These are phyloP conservation scores for Danaus chrysippus DNA, from an alignment of 2,888 invertebrate species.

Conservation along the genomic window DNA sequence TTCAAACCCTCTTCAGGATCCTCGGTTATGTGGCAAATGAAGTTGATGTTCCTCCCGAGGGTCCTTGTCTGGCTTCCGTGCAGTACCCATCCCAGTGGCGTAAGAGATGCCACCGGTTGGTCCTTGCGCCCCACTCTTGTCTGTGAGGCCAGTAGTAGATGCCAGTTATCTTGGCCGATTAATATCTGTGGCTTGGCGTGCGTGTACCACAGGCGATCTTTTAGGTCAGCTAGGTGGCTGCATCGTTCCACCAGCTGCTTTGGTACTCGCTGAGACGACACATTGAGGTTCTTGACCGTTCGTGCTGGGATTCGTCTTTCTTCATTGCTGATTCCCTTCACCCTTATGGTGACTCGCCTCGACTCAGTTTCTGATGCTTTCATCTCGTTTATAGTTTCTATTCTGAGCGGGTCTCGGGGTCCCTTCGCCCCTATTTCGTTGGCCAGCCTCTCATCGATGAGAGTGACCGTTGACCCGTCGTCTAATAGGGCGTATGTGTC, in stretches of 20 bases:
- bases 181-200: background rate
- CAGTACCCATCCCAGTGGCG: background rate
- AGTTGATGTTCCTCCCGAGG: background rate
- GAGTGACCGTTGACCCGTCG: no score
- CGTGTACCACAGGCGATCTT: background rate
- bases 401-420: no score
- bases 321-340: background rate
- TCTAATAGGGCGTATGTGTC: no score
- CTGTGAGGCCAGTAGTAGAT: background rate
- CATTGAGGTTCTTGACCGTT: background rate
- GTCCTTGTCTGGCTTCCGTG: background rate
- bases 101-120: background rate
- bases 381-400: no score
- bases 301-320: background rate
- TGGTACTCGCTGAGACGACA: no score
- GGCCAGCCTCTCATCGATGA: no score
- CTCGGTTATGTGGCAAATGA: background rate
- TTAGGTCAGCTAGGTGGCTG: background rate
- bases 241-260: background rate
- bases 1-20: background rate
- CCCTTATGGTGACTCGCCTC: no score
- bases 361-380: no score
- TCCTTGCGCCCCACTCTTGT: background rate
- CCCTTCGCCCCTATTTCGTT: no score
- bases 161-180: background rate